Evolutionary conservation across 2,797 vertebrate genomes (phyloP).

Genomic region (Yasuhikotakia modesta): DNA sequence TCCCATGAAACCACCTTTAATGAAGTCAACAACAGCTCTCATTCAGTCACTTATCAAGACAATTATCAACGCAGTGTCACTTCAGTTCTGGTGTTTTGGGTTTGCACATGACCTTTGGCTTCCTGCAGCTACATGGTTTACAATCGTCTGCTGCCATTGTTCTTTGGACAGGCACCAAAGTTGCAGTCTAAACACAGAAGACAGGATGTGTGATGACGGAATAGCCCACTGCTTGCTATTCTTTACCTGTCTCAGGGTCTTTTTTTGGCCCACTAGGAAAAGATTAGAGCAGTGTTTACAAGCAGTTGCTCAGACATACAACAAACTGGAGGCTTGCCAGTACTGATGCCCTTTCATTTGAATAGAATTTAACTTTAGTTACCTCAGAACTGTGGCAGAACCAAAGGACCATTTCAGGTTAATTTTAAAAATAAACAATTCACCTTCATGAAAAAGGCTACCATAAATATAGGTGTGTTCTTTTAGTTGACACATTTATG

Average conservation of each 20-base stretch:
- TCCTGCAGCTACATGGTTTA: constrained; percentile 7
- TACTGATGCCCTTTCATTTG: not conserved
- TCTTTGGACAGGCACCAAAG: constrained; percentile 10
- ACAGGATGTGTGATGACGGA: constrained; percentile 31
- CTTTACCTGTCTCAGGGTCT: constrained; percentile 30
- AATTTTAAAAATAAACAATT: not conserved
- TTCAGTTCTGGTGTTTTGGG: constrained; percentile 10
- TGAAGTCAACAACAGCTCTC: constrained; percentile 13
- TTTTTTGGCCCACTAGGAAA: constrained; percentile 21
- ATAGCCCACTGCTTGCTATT: not conserved
- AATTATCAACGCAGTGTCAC: constrained; percentile 15
- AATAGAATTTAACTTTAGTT: too few species aligned
- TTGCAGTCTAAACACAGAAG: constrained; percentile 39
- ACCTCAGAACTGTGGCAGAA: too few species aligned
- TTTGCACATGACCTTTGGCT: constrained; percentile 17
- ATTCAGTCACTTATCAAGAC: too few species aligned
- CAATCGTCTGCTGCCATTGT: too few species aligned
- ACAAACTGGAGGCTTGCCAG: not conserved
- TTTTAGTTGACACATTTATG: not conserved
- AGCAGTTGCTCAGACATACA: not conserved
- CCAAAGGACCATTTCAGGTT: not conserved
- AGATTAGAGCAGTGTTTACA: not conserved
- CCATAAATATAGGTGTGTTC: not conserved
- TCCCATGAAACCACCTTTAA: not conserved
- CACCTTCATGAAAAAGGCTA: not conserved